Percentiles rank a stretch among this genome's conserved stretches.
These are phyloP conservation scores for Scolopax mira DNA, from an alignment of 2,113 vertebrate species.

Conservation along the genomic window DNA sequence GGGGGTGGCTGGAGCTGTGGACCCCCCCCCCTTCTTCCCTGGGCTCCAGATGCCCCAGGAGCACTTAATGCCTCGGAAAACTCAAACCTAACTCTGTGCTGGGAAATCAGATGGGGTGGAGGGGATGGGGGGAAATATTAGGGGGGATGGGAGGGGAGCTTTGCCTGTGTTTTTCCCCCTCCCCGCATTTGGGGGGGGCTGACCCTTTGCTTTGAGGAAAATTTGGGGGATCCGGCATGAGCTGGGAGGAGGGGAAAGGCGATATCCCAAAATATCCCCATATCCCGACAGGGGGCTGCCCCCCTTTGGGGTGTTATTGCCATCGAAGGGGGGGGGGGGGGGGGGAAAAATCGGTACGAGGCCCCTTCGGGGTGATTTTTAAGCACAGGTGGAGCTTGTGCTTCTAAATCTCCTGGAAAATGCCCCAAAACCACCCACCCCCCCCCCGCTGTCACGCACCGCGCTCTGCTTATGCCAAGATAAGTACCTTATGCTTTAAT, in stretches of 20 bases:
- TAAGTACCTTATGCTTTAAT: slow-evolving; percentile 48
- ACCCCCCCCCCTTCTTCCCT: not conserved
- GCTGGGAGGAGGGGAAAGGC: not conserved
- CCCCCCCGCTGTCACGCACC: no score
- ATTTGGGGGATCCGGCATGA: not conserved
- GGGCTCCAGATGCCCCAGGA: not conserved
- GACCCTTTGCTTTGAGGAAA: not conserved
- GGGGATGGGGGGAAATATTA: not conserved
- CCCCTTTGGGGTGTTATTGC: not conserved
- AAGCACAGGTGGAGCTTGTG: not conserved
- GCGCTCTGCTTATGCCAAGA: slow-evolving; percentile 32
- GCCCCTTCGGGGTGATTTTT: not conserved
- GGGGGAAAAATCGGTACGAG: slow-evolving; percentile 14
- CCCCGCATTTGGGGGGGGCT: not conserved
- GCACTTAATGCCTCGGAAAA: slow-evolving; percentile 62
- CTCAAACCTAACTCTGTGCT: not conserved
- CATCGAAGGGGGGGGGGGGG: fast-evolving
- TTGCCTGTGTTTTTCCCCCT: not conserved
- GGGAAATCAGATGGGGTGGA: not conserved
- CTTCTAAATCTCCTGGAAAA: not conserved
- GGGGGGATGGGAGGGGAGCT: not conserved
- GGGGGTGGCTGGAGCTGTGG: not conserved
- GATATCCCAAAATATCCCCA: not conserved
- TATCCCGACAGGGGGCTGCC: fast-evolving
- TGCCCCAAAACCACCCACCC: not conserved